phyloP scores from a whole-genome alignment of 2,888 invertebrate species.

The Lysandra coridon region DNA sequence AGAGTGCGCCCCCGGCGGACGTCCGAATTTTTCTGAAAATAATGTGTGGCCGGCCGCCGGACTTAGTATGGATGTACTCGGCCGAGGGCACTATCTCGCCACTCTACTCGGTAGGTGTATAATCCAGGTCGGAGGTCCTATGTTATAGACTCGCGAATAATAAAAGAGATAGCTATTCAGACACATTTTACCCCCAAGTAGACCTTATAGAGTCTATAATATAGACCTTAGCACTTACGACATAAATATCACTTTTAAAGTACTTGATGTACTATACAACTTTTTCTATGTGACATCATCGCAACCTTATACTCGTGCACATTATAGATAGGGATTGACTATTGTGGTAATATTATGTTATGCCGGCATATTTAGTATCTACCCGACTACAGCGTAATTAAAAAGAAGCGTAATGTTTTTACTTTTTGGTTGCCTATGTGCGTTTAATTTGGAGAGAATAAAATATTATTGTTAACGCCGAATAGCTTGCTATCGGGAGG shows the following conservation, averaged over 20 bases:
- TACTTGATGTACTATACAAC: conserved; percentile 36
- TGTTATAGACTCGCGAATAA: conserved; percentile 45
- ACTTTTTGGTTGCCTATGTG: too few relatives aligned
- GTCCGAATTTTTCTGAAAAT: too few relatives aligned
- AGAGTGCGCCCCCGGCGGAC: too few relatives aligned
- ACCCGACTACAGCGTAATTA: too few relatives aligned
- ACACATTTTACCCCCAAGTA: background rate
- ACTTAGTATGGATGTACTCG: too few relatives aligned
- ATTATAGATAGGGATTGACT: background rate
- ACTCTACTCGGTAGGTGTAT: too few relatives aligned
- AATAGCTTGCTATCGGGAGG: too few relatives aligned
- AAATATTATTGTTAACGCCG: too few relatives aligned
- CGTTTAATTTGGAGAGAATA: background rate
- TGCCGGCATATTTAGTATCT: background rate
- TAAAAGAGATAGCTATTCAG: conserved; percentile 43
- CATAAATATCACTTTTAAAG: background rate
- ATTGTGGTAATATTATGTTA: background rate
- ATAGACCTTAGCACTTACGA: background rate
- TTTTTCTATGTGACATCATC: conserved; percentile 69
- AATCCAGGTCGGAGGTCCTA: background rate
- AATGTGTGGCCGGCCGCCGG: too few relatives aligned
- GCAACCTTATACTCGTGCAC: background rate
- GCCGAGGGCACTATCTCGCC: too few relatives aligned
- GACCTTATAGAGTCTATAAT: background rate
- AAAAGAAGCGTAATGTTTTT: too few relatives aligned